Percentiles rank a stretch among this genome's conserved stretches.
Conservation (phyloP, 2,888 invertebrate genomes). For the Drosophila percnosoma region DNA sequence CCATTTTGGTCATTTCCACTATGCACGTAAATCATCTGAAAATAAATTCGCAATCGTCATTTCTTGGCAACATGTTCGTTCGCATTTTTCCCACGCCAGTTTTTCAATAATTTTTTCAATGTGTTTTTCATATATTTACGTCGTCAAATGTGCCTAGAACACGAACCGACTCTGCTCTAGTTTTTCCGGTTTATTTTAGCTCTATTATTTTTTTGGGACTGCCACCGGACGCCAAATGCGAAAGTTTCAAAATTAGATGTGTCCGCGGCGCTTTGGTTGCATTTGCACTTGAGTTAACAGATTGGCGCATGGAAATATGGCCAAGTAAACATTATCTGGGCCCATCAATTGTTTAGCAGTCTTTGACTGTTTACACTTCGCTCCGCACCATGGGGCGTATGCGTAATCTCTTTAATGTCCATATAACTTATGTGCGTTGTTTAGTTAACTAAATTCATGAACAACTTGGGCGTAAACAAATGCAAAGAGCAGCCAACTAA, state of each 20-base stretch:
- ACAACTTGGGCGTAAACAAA: constrained; percentile 58
- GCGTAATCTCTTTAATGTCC: constrained; percentile 55
- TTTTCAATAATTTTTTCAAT: constrained; percentile 32
- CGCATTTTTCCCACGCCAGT: constrained; percentile 70
- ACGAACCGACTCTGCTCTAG: constrained; percentile 66
- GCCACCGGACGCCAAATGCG: constrained; percentile 40
- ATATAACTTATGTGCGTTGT: constrained; percentile 50
- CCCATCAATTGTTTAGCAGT: constrained; percentile 41
- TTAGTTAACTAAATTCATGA: constrained; percentile 66
- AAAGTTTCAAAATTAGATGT: constrained; percentile 40
- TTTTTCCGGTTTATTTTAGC: constrained; percentile 73
- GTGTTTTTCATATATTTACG: constrained; percentile 38
- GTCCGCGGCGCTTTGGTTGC: not conserved
- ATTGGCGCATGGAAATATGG: constrained; percentile 28
- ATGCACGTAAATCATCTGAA: constrained; percentile 42
- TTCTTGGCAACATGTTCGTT: constrained; percentile 63
- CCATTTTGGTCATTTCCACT: constrained; percentile 16
- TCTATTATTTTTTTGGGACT: not conserved
- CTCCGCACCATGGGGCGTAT: constrained; percentile 57
- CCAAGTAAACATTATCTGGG: constrained; percentile 36
- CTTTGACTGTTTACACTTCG: constrained; percentile 50
- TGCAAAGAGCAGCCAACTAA: constrained; percentile 27
- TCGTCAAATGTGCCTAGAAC: constrained; percentile 57
- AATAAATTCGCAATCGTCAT: constrained; percentile 72
- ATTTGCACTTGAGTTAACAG: constrained; percentile 58